Base-by-base conservation (phyloP, 2,797 vertebrate species). In the Pagetopsis macropterus region DNA sequence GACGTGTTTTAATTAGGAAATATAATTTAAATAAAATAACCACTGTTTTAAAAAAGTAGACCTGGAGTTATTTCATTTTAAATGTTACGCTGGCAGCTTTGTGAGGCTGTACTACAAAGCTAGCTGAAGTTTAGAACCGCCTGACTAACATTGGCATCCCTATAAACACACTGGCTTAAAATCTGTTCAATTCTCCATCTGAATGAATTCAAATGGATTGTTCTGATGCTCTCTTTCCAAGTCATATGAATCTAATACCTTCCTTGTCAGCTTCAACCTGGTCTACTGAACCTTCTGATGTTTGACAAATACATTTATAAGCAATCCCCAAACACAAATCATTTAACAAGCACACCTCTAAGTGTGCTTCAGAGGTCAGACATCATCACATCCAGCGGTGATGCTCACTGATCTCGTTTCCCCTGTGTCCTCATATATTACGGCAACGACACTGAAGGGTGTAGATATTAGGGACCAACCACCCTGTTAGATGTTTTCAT, bases 401-500 rank as follows among this genome's bases (percentile, higher is more conserved):
- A 16, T 40, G 62, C 67, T 62, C 57, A 3, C 43, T n/a, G 65
- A 70, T 73, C 40, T 41, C 9, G 57, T 50, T 57, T 61, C 64
- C 48, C 51, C 41, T 14, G 58, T 72, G 67, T 58, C 81, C 51
- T 46, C 48, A 17, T 41, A 41, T 48, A 79, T 87, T 76, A 75
- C 13, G 8, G 17, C 14, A n/a, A 74, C 52, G 73, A 80, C 70
- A 70, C 41, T 49, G 60, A 73, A 67, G 70, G 69, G 54, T 10
- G 69, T 31, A 4, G 14, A 78, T 65, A 69, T 83, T 16, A 57
- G n/a, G 63, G 46, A n/a, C 27, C 4, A 5, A 45, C 54, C 54
- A 63, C 51, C 44, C 23, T 70, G 59, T 60, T 62, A 1, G 13
- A 75, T 63, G 48, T 77, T 54, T 78, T 72, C 66, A 78, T 79